Evolutionary conservation across 92 coral and sea anemone genomes (phyloP), one percentile per base, ranked within the genome.

Genomic region (Meandrina meandrites): DNA sequence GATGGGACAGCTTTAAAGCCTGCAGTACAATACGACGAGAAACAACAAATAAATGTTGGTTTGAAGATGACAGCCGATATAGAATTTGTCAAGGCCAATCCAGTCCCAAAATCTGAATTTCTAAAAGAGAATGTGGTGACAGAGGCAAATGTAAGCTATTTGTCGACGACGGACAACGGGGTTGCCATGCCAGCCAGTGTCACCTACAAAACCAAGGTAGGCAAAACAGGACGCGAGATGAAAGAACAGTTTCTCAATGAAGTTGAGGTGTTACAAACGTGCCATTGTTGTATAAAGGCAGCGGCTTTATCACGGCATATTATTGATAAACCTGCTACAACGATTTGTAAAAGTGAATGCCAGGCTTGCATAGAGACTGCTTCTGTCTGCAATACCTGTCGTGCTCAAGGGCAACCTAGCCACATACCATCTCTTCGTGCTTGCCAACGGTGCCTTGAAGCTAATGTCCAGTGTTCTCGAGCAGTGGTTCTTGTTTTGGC

Each of bases 1-100:
- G 88, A 90, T 56, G 73, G 90, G 70, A 82, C 93, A 13, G 88
- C 90, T n/a, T 64, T 90, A 28, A 86, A 90, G 81, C 90, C 90
- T 45, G 78, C 84, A 8, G 82, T 81, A 57, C 88, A 86, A 47
- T 81, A 48, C 67, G 93, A 90, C 64, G 93, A 86, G 79, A 81
- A 82, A 35, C 90, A 81, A 56, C 89, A 86, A 78, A 56, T 64
- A 76, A 86, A 90, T 47, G 81, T 86, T 34, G 87, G 87, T 57
- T 57, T 57, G 64, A 57, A 57, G 64, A 57, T 67, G 73, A 67
- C 73, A 8, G 90, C 77, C 24, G 88, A 87, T 74, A 45, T 90
- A 16, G 75, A 64, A 13, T 90, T 90, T 35, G 93, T 77, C 50
- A 78, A 82, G 80, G 36, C 60, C 18, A 67, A 90, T 73, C 90